phyloP scores from a whole-genome alignment of 2,797 vertebrate species.

The Diceros bicornis region DNA sequence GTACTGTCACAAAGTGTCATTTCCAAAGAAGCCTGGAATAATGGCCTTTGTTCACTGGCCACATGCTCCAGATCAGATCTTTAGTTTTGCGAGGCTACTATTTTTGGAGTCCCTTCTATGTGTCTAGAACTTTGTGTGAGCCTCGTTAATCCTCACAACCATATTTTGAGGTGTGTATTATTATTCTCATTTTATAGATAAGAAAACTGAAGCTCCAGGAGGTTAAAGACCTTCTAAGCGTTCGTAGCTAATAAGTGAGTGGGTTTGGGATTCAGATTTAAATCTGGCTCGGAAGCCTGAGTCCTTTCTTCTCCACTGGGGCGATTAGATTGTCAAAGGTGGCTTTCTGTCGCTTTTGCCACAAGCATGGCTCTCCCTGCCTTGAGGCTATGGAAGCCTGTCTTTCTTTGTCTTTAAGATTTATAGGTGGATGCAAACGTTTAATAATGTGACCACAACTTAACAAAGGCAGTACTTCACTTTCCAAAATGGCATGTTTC shows the following conservation, averaged over 20 bases:
- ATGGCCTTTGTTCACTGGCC: not conserved
- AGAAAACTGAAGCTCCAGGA: not conserved
- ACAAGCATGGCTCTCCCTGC: not conserved
- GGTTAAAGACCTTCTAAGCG: not conserved
- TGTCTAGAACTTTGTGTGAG: constrained; percentile 30
- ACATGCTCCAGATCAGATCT: not conserved
- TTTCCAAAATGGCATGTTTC: not conserved
- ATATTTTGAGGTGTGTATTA: not conserved
- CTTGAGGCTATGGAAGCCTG: not conserved
- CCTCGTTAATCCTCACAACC: constrained; percentile 5
- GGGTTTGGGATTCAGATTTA: not conserved
- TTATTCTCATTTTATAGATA: constrained; percentile 1
- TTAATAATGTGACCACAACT: not conserved
- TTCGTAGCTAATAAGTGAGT: not conserved
- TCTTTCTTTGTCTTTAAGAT: not conserved
- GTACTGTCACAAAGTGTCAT: not conserved
- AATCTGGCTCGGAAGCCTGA: not conserved
- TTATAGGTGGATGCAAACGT: not conserved
- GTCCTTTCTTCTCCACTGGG: not conserved
- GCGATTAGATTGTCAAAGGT: not conserved
- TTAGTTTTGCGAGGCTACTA: not conserved
- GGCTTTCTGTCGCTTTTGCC: not conserved
- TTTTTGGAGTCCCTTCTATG: not conserved
- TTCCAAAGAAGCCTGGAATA: not conserved
- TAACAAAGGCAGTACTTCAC: not conserved